These are phyloP conservation scores for Oreocharis arfaki DNA, from an alignment of 2,113 vertebrate genomes.

Conservation along the genomic window DNA sequence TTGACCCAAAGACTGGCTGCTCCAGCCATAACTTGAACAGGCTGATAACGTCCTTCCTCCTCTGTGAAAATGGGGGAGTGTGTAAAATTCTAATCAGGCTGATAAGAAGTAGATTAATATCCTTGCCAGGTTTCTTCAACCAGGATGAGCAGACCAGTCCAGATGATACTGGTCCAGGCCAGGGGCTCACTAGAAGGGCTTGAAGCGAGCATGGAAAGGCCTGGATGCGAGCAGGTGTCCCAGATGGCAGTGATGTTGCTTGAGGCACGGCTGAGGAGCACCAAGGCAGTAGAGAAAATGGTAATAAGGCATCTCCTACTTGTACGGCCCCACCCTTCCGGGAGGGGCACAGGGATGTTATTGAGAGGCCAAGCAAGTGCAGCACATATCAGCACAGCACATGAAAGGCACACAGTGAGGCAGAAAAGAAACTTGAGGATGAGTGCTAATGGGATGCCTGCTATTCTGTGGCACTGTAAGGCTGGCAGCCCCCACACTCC, in stretches of 20 bases:
- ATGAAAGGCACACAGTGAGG: not conserved
- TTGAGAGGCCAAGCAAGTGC: not conserved
- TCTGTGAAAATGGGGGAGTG: not conserved
- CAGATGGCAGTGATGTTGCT: not conserved
- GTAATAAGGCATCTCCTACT: not conserved
- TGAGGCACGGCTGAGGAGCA: not conserved
- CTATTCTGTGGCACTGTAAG: not conserved
- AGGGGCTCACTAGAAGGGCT: not conserved
- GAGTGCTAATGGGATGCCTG: not conserved
- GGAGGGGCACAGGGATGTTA: not conserved
- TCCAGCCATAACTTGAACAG: not conserved
- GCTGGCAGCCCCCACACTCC: not conserved
- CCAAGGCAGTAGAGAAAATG: not conserved
- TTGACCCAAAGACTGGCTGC: slow-evolving; percentile 9
- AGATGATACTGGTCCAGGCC: not conserved
- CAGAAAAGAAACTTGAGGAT: not conserved
- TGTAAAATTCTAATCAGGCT: not conserved
- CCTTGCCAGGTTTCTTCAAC: not conserved
- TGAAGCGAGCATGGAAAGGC: not conserved
- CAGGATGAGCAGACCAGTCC: not conserved
- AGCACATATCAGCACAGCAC: not conserved
- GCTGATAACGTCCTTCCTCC: not conserved
- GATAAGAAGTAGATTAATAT: not conserved
- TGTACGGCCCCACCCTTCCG: not conserved
- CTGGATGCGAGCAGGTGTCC: not conserved